Evolutionary conservation across 2,797 vertebrate species (phyloP).

Genomic region (Pogonophryne albipinna): DNA sequence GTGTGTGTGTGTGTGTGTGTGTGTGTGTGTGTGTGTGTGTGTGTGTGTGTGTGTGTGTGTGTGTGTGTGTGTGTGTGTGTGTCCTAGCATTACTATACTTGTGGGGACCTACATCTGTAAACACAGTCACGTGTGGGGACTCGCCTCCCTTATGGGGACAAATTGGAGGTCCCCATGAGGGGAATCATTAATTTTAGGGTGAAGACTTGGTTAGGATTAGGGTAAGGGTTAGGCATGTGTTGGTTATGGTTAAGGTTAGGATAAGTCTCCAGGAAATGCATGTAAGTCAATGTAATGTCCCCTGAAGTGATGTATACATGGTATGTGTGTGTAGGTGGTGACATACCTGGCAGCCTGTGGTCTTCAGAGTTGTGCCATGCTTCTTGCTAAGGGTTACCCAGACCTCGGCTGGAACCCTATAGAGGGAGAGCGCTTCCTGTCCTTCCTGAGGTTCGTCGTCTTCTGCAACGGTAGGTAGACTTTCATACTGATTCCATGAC

Average conservation of each 20-base stretch:
- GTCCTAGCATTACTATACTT: not conserved
- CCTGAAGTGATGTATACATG: too few species aligned
- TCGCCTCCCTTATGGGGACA: too few species aligned
- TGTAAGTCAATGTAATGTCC: too few species aligned
- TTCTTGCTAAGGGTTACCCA: slow-evolving; percentile 95
- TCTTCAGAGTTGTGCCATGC: slow-evolving; percentile 95
- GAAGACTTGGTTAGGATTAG: too few species aligned
- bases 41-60: slow-evolving; percentile 46
- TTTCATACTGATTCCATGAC: not conserved
- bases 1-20: slow-evolving; percentile 41
- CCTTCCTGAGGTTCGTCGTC: slow-evolving; percentile 96
- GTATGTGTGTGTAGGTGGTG: slow-evolving; percentile 90
- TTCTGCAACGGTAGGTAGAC: slow-evolving; percentile 93
- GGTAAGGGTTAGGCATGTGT: too few species aligned
- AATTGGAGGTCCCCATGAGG: too few species aligned
- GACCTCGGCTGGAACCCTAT: slow-evolving; percentile 99
- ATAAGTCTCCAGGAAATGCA: too few species aligned
- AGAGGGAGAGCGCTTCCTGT: slow-evolving; percentile 97
- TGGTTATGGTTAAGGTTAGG: too few species aligned
- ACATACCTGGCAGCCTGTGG: slow-evolving; percentile 97
- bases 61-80: slow-evolving; percentile 46
- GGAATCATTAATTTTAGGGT: too few species aligned
- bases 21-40: slow-evolving; percentile 46
- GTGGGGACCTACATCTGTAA: too few species aligned
- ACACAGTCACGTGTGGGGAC: too few species aligned